Base-by-base conservation (phyloP, 37 sponge, comb jelly and placozoan genomes). In the Eunapius fragilis region DNA sequence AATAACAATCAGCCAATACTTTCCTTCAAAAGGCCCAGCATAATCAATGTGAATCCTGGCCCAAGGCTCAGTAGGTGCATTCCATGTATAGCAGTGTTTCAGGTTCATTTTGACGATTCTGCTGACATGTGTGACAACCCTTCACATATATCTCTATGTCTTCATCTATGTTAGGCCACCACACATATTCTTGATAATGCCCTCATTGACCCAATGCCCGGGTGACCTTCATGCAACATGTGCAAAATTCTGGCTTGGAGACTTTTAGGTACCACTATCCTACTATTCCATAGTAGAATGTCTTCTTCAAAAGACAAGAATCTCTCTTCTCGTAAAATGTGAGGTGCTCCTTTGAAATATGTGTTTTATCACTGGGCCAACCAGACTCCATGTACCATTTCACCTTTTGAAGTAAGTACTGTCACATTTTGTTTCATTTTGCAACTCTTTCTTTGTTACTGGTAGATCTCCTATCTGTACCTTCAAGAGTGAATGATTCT, bases 351-450 rank as follows among this genome's bases (percentile, higher is more conserved):
- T 47, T 47, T 35, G 17, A 37, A 32, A 47, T 77, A 37, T 77
- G 34, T 47, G 78, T 58, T 58, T 58, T 58, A 58, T 58, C 58
- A 58, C 58, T 37, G 37, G 78, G 78, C 78, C 78, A 77, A 5
- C 78, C 78, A 77, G 34, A 41, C 41, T 41, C 41, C 37, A 47
- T 77, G 78, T 77, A 34, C 34, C 78, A 37, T 34, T 41, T 41
- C 31, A 77, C 78, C 37, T 77, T 77, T 28, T 47, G 34, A 34
- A 77, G 78, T 41, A 77, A 41, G 27, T 37, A 7, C 34, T 9
- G 9, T 77, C 78, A 37, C 37, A 41, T 47, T 77, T 77, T 27
- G 78, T 77, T 77, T 77, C 78, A 37, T 58, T 58, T 58, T 58
- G 58, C 58, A 58, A 58, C 58, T 58, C 58, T 58, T 58, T 58